Conservation (phyloP, 1,140 invertebrate genomes). For the Solen grandis region DNA sequence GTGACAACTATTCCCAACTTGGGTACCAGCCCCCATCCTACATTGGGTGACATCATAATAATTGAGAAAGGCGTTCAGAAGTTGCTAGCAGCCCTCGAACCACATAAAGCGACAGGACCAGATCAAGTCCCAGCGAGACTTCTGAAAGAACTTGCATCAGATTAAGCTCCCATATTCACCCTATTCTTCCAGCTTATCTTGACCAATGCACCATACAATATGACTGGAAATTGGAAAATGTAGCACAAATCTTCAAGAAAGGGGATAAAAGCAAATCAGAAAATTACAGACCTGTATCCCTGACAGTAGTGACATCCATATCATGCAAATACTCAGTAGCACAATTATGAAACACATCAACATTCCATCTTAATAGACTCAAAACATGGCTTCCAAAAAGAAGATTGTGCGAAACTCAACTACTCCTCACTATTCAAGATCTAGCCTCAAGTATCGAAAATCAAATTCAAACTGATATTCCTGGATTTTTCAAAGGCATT, state of each 20-base stretch:
- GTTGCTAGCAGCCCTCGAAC: not conserved
- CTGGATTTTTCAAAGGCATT: constrained; percentile 50
- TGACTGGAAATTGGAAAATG: constrained; percentile 21
- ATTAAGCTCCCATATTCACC: not conserved
- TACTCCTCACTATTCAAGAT: constrained; percentile 31
- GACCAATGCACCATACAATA: constrained; percentile 8
- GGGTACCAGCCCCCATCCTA: not conserved
- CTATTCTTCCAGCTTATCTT: not conserved
- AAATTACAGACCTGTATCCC: constrained; percentile 41
- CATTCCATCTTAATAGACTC: constrained; percentile 8
- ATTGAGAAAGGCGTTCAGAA: not conserved
- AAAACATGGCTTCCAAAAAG: constrained; percentile 44
- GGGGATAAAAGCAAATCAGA: constrained; percentile 4
- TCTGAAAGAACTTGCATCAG: no score
- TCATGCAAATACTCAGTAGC: constrained; percentile 33
- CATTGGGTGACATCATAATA: not conserved
- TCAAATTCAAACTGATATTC: not conserved
- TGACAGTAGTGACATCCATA: constrained; percentile 48
- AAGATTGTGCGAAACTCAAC: constrained; percentile 36
- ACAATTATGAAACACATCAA: constrained; percentile 20
- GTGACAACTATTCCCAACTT: no score
- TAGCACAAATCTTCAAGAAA: constrained; percentile 38
- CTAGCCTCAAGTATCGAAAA: constrained; percentile 4
- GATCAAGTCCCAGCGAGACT: not conserved
- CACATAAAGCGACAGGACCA: not conserved